A percentile compares a stretch with the other conserved stretches of the same genome.
These are phyloP conservation scores for Morpho helenor DNA, from an alignment of 2,888 invertebrate species.

Conservation along the genomic window DNA sequence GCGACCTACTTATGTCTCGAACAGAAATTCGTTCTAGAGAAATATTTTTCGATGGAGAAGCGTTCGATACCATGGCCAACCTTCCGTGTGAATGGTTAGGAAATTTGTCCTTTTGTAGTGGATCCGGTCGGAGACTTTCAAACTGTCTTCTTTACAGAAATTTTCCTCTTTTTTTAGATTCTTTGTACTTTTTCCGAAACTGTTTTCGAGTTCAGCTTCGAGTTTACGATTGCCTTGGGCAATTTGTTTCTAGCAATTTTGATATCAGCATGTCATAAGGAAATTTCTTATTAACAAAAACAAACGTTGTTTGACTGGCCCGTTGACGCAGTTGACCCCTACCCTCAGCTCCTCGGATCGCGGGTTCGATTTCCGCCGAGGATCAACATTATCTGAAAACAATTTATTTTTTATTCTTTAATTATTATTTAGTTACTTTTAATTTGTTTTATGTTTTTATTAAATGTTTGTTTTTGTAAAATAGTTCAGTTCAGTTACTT, in stretches of 20 bases:
- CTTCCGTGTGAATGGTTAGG: constrained; percentile 50
- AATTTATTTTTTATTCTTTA: too few relatives aligned
- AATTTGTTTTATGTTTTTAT: too few relatives aligned
- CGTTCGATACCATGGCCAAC: constrained; percentile 39
- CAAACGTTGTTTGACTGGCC: too few relatives aligned
- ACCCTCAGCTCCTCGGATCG: too few relatives aligned
- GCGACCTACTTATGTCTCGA: constrained; percentile 61
- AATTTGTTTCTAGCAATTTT: background rate
- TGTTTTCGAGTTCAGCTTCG: background rate
- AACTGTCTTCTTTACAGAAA: constrained; percentile 28
- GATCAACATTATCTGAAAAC: too few relatives aligned
- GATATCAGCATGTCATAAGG: too few relatives aligned
- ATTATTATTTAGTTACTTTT: too few relatives aligned
- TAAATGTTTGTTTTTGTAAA: too few relatives aligned
- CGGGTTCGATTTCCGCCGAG: too few relatives aligned
- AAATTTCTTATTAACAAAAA: too few relatives aligned
- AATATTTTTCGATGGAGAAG: constrained; percentile 58
- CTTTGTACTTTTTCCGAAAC: background rate
- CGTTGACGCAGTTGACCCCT: too few relatives aligned
- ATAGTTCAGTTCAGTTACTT: too few relatives aligned
- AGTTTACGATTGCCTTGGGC: background rate
- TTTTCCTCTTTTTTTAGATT: constrained; percentile 2
- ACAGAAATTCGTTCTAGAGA: constrained; percentile 52
- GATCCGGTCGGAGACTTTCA: constrained; percentile 37
- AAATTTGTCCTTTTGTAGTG: constrained; percentile 55